Percentiles rank a stretch among this genome's conserved stretches.
These are phyloP conservation scores for Novumbra hubbsi DNA, from an alignment of 2,797 vertebrate genomes.

Conservation along the genomic window DNA sequence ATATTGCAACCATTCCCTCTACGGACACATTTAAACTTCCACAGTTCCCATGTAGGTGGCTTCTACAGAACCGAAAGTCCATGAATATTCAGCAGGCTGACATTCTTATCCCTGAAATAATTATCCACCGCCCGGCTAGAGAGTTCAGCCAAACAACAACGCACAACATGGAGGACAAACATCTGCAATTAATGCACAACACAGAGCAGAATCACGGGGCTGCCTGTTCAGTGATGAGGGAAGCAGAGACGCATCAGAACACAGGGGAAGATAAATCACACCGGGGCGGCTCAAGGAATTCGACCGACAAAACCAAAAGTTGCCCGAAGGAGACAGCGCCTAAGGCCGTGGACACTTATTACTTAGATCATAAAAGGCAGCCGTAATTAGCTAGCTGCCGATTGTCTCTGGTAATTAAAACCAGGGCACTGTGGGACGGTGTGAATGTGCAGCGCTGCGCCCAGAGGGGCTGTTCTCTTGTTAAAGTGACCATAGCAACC, in stretches of 20 bases:
- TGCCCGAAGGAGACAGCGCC: constrained; percentile 27
- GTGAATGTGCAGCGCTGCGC: constrained; percentile 3
- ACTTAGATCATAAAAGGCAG: constrained; percentile 34
- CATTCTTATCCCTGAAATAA: constrained; percentile 33
- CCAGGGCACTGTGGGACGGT: constrained; percentile 24
- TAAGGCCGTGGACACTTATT: constrained; percentile 17
- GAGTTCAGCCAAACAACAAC: constrained; percentile 48
- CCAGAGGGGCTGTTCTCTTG: constrained; percentile 19
- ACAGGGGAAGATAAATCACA: constrained; percentile 23
- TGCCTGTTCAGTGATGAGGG: constrained; percentile 37
- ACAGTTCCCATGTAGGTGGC: constrained; percentile 30
- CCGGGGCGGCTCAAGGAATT: background rate
- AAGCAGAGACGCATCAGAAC: constrained; percentile 34
- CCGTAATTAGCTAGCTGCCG: constrained; percentile 52
- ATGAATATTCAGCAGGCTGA: constrained; percentile 34
- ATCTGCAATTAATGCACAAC: constrained; percentile 43
- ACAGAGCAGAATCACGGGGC: background rate
- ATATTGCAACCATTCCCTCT: constrained; percentile 39
- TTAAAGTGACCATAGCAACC: constrained; percentile 35
- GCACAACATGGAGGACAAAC: constrained; percentile 35
- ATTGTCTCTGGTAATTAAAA: constrained; percentile 44
- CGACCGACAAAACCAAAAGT: constrained; percentile 31
- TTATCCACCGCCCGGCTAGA: constrained; percentile 30
- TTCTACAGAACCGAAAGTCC: constrained; percentile 35
- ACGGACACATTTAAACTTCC: constrained; percentile 15